Percentiles rank a stretch among this genome's conserved stretches.
Conservation (phyloP, 2,888 invertebrate species). For the Iselma pallidipennis region DNA sequence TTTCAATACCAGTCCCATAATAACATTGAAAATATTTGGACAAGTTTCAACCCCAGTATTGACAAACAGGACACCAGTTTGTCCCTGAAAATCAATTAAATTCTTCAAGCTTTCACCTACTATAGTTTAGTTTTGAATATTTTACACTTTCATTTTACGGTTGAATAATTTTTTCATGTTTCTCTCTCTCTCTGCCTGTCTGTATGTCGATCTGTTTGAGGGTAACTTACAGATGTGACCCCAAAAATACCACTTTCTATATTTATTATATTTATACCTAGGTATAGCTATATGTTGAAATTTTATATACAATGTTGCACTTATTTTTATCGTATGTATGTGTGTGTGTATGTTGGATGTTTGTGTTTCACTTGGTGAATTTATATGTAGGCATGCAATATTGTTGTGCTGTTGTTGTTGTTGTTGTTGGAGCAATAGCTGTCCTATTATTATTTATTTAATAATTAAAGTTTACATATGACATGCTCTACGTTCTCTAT, state of each 20-base stretch:
- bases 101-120: constrained; percentile 20
- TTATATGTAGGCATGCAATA: constrained; percentile 5
- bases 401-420: too few species aligned
- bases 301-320: constrained; percentile 4
- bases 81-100: constrained; percentile 25
- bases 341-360: not conserved
- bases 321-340: not conserved
- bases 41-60: not conserved
- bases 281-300: not conserved
- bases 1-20: not conserved
- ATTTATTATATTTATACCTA: constrained; percentile 7
- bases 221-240: not conserved
- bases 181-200: constrained; percentile 10
- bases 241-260: constrained; percentile 14
- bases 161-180: not conserved
- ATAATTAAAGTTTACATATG: constrained; percentile 8
- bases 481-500: constrained; percentile 3
- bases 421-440: not conserved
- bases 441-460: constrained; percentile 10
- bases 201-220: not conserved
- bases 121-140: constrained; percentile 10
- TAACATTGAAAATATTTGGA: constrained; percentile 15
- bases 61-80: not conserved
- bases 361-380: not conserved
- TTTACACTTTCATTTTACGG: constrained; percentile 27